These are phyloP conservation scores for Autographa pulchrina DNA, from an alignment of 2,888 invertebrate genomes.

Conservation along the genomic window DNA sequence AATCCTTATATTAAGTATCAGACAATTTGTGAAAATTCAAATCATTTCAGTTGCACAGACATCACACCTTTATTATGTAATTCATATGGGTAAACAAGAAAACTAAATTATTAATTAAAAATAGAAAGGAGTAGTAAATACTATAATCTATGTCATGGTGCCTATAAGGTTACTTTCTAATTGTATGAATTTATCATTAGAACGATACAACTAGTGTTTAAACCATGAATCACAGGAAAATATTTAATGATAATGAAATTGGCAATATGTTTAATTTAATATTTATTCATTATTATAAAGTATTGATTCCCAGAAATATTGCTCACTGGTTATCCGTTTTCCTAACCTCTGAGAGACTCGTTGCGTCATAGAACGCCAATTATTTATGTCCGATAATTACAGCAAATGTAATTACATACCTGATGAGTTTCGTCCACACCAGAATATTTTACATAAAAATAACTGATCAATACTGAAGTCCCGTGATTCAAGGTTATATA, in stretches of 20 bases:
- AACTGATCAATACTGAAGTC: constrained; percentile 84
- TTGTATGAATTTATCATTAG: constrained; percentile 11
- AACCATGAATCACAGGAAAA: constrained; percentile 5
- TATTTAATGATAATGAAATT: neutral
- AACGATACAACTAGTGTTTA: neutral
- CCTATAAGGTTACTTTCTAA: constrained; percentile 48
- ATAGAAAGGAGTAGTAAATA: constrained; percentile 46
- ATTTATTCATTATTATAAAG: constrained; percentile 6
- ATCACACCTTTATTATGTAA: neutral
- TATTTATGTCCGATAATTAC: constrained; percentile 22
- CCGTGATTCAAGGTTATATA: constrained; percentile 90
- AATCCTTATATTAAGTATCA: neutral
- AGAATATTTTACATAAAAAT: constrained; percentile 65
- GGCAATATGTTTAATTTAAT: neutral
- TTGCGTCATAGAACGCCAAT: constrained; percentile 47
- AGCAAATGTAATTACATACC: constrained; percentile 62
- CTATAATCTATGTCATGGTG: constrained; percentile 22
- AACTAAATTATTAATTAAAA: constrained; percentile 15
- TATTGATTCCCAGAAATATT: constrained; percentile 16
- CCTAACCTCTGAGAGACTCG: constrained; percentile 57
- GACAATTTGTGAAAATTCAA: neutral
- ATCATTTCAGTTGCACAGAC: neutral
- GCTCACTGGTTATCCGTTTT: constrained; percentile 30
- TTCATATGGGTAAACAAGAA: constrained; percentile 19
- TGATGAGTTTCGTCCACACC: constrained; percentile 59